These are phyloP conservation scores for Labia minor DNA, from an alignment of 2,888 invertebrate genomes.

Conservation along the genomic window DNA sequence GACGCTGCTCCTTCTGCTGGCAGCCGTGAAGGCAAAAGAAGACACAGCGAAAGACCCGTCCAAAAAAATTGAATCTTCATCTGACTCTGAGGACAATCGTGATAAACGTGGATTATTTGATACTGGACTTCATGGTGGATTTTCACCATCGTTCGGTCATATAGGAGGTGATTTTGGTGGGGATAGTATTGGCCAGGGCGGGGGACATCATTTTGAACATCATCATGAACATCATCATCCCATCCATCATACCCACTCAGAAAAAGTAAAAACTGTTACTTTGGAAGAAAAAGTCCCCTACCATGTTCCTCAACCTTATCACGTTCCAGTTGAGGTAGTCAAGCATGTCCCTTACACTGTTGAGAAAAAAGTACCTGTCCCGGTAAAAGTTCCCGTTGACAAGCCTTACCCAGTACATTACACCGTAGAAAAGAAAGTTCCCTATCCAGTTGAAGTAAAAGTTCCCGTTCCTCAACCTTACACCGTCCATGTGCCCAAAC, in stretches of 20 bases:
- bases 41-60: conserved; percentile 7
- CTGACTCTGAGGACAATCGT: neutral
- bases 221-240: conserved; percentile 56
- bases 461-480: conserved; percentile 60
- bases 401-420: conserved; percentile 50
- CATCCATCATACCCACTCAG: conserved; percentile 57
- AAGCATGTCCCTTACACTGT: conserved; percentile 48
- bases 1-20: neutral
- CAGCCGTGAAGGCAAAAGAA: neutral
- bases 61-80: neutral
- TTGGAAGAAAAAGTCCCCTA: conserved; percentile 61
- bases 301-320: conserved; percentile 47
- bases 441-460: conserved; percentile 31
- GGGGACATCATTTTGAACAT: neutral
- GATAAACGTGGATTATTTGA: neutral
- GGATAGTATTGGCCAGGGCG: neutral
- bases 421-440: conserved; percentile 58
- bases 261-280: conserved; percentile 30
- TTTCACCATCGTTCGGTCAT: neutral
- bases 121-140: neutral
- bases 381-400: conserved; percentile 51
- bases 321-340: conserved; percentile 51
- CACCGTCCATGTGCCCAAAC: conserved; percentile 60
- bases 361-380: conserved; percentile 16
- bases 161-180: neutral